Percentiles rank a stretch among this genome's conserved stretches.
Conservation (phyloP, 2,113 vertebrate species). For the Pelecanoides urinatrix region DNA sequence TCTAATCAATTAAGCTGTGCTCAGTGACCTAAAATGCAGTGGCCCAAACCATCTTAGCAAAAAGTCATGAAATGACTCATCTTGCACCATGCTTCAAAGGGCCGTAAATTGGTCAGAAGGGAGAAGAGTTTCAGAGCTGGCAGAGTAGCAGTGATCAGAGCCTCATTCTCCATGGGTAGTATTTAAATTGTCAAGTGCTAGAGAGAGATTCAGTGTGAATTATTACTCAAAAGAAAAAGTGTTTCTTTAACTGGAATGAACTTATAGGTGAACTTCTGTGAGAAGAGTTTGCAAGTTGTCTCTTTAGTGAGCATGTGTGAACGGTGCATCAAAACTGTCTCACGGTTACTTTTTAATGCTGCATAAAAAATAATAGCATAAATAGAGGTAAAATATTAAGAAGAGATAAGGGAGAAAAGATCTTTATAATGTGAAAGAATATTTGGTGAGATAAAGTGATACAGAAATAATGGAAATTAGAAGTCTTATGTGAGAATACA, state of each 20-base stretch:
- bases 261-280: background rate
- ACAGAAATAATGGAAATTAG: background rate
- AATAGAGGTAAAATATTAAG: background rate
- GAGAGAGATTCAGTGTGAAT: background rate
- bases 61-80: background rate
- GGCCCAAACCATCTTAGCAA: background rate
- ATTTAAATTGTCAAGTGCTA: background rate
- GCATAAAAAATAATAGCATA: background rate
- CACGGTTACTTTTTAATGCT: background rate
- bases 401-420: background rate
- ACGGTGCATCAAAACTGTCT: background rate
- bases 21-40: slow-evolving; percentile 19
- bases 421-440: background rate
- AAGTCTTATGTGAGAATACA: background rate
- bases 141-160: background rate
- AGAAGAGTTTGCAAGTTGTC: background rate
- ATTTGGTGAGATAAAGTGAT: background rate
- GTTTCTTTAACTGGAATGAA: background rate
- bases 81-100: background rate
- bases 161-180: background rate
- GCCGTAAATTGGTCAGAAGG: background rate
- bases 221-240: background rate
- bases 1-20: slow-evolving; percentile 3
- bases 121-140: background rate
- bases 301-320: background rate